phyloP scores from a whole-genome alignment of 2,797 vertebrate species.

The Toxotes lorentzi region DNA sequence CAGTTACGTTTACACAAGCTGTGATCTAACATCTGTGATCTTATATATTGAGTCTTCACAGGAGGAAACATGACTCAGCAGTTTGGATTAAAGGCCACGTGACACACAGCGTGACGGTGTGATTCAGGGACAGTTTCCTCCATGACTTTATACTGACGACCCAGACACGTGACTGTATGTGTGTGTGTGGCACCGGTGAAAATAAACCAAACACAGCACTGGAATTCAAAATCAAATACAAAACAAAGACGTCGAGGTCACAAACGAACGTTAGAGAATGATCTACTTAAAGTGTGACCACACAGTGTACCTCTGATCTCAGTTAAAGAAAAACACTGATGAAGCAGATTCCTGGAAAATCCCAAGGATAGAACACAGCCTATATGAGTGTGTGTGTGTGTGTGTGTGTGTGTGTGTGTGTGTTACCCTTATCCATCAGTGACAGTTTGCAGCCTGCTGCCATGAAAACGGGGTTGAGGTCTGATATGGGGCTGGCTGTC shows the following conservation, averaged over 20 bases:
- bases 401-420: constrained; percentile 26
- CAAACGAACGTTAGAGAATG: too few relatives aligned
- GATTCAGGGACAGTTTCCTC: not conserved
- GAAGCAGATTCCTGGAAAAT: constrained; percentile 14
- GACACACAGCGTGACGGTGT: not conserved
- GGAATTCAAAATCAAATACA: not conserved
- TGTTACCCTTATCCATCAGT: constrained; percentile 88
- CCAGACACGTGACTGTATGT: too few relatives aligned
- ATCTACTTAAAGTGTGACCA: too few relatives aligned
- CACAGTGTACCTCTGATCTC: constrained; percentile 20
- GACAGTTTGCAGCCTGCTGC: constrained; percentile 89
- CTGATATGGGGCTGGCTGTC: constrained; percentile 98
- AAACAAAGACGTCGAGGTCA: not conserved
- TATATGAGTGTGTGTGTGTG: constrained; percentile 4
- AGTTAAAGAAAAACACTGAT: not conserved
- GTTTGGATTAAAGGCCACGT: not conserved
- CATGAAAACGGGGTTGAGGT: constrained; percentile 97
- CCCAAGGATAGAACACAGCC: not conserved
- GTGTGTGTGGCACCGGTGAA: not conserved
- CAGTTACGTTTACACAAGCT: not conserved
- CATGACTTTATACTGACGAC: not conserved
- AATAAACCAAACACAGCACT: not conserved
- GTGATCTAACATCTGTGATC: not conserved
- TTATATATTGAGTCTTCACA: not conserved
- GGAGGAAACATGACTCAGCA: not conserved